These are phyloP conservation scores for Tachycineta bicolor DNA, from an alignment of 2,113 vertebrate species.

Conservation along the genomic window DNA sequence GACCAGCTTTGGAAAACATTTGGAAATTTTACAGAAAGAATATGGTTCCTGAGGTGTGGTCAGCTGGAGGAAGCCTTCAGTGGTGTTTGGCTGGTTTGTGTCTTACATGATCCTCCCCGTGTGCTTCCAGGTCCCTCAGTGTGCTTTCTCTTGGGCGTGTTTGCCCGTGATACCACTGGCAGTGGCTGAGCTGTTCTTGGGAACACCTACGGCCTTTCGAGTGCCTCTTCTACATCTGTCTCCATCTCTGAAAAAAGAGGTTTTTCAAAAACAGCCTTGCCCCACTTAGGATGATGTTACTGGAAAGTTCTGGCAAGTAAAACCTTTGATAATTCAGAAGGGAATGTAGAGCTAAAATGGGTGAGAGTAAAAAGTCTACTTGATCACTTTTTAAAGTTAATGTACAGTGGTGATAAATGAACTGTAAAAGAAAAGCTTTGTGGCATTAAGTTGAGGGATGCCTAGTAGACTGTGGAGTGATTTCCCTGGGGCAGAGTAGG, in stretches of 20 bases:
- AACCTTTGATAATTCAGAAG: neutral
- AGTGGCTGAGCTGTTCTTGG: neutral
- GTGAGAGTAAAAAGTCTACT: neutral
- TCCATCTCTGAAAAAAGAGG: neutral
- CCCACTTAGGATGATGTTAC: neutral
- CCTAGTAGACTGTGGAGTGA: neutral
- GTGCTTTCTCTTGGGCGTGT: neutral
- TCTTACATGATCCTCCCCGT: neutral
- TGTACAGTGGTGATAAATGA: neutral
- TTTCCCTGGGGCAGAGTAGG: neutral
- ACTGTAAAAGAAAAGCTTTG: neutral
- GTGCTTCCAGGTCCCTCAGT: neutral
- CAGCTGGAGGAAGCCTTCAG: neutral
- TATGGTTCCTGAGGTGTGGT: neutral
- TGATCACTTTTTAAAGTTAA: neutral
- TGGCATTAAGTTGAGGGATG: neutral
- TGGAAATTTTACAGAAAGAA: neutral
- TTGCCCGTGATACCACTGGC: rapidly evolving
- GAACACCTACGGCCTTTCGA: neutral
- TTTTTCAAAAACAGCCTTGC: neutral
- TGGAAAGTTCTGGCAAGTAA: neutral
- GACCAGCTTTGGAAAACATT: neutral
- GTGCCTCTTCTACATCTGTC: neutral
- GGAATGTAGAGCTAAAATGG: neutral
- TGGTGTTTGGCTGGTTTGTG: neutral